Base-by-base conservation (phyloP, 2,888 invertebrate genomes). In the Sipha maydis region DNA sequence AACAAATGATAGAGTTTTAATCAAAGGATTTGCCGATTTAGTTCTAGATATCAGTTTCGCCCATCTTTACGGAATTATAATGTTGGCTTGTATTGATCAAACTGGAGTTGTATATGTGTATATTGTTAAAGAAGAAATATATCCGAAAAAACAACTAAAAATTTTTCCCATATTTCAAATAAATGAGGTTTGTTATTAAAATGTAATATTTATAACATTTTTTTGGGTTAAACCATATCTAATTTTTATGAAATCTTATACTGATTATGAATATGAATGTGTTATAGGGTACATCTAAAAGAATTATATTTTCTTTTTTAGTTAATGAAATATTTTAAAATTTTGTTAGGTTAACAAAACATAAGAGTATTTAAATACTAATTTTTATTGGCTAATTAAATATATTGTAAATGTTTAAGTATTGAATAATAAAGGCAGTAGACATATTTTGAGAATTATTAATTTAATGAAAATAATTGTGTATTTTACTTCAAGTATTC, bases 11-110 rank as follows among this genome's bases (percentile, higher is more conserved):
- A 94, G 98, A 86, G 94, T 95, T 1, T 93, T 98, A 38, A 95
- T 98, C 85, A 97, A 97, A 92, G 97, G 97, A 75, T 96, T 97
- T 94, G 94, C 94, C 83, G 97, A 97, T 71, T 94, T 96, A 92
- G 96, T 98, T n/a, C 95, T 96, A 92, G 99, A 99, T 92, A 92
- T 99, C 82, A 95, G 97, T 1, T 99, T 99, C 93, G 97, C 98
- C 7, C 95, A 96, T 92, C 95, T 96, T 78, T 94, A 94, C 90
- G 94, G 94, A 88, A 95, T 96, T 90, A 94, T 96, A 73, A 93
- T 97, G 89, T 92, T 99, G 73, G 98, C 97, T 0, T 96, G 96
- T 90, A 96, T 98, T 83, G 98, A 99, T 92, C 96, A 96, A 91
- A 94, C 94, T 90, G 98, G 98, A 77, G 95, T 95, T 91, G 93